Percentiles rank a stretch among this genome's conserved stretches.
Evolutionary conservation across 2,797 vertebrate species (phyloP).

Genomic region (Heliangelus exortis): DNA sequence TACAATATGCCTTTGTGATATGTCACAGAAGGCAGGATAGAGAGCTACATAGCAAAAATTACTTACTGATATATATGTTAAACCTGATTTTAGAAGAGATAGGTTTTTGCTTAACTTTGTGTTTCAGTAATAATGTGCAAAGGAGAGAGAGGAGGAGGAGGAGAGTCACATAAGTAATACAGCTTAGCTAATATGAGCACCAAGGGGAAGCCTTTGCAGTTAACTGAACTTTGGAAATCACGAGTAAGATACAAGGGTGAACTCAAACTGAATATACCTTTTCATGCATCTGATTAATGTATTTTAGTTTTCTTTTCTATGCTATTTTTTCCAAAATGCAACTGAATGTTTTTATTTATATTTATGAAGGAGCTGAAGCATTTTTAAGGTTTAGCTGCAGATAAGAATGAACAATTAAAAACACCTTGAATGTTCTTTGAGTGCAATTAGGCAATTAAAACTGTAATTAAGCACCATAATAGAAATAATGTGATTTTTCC

Average conservation of each 20-base stretch:
- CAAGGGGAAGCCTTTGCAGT: background rate
- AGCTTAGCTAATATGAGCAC: background rate
- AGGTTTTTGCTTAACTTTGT: background rate
- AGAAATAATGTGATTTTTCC: background rate
- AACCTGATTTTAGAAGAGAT: background rate
- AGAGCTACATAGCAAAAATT: background rate
- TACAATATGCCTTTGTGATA: background rate
- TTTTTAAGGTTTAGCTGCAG: background rate
- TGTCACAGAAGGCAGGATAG: background rate
- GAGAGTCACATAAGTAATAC: background rate
- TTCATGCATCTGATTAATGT: background rate
- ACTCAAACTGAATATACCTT: background rate
- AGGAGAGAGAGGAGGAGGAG: background rate
- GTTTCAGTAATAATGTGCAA: background rate
- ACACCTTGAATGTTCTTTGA: background rate
- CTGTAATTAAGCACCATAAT: background rate
- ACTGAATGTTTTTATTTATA: background rate
- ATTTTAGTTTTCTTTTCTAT: background rate
- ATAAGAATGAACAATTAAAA: background rate
- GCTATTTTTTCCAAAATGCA: background rate
- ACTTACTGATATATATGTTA: background rate
- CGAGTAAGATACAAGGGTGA: background rate
- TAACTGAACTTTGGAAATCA: background rate
- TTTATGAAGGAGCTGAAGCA: background rate
- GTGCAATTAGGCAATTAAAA: background rate